Evolutionary conservation across 2,888 invertebrate genomes (phyloP).

Genomic region (Spialia ferax): DNA sequence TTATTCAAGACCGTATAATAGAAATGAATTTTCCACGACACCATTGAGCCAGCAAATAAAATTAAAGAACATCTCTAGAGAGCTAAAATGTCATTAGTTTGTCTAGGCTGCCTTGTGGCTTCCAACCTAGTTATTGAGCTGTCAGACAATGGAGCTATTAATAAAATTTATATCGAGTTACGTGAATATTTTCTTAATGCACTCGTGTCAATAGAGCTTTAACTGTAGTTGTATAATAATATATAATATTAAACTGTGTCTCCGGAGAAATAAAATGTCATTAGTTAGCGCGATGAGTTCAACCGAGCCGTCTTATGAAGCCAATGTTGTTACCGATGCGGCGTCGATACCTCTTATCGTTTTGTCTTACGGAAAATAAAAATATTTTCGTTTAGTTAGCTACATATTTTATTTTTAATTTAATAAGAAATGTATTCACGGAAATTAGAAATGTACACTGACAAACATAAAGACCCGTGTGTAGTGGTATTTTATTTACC

Average conservation of each 20-base stretch:
- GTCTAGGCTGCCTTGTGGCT: slow-evolving; percentile 12
- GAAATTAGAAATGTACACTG: no score
- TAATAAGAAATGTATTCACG: no score
- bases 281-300: slow-evolving; percentile 43
- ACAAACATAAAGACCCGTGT: no score
- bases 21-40: neutral
- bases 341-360: neutral
- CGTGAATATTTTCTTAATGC: slow-evolving; percentile 17
- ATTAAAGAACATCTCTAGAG: slow-evolving; percentile 83
- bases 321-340: neutral
- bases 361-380: neutral
- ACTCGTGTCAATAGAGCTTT: neutral
- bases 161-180: slow-evolving; percentile 30
- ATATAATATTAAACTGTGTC: slow-evolving; percentile 15
- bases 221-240: slow-evolving; percentile 6
- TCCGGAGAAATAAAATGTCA: slow-evolving; percentile 35
- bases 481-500: no score
- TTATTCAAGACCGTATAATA: neutral
- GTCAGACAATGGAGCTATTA: slow-evolving; percentile 22
- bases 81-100: slow-evolving; percentile 84
- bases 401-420: no score
- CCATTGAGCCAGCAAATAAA: slow-evolving; percentile 82
- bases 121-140: slow-evolving; percentile 19
- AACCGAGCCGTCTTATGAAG: slow-evolving; percentile 3
- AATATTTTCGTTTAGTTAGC: neutral